Evolutionary conservation across 1,140 invertebrate genomes (phyloP).

Genomic region (Agrilus planipennis): DNA sequence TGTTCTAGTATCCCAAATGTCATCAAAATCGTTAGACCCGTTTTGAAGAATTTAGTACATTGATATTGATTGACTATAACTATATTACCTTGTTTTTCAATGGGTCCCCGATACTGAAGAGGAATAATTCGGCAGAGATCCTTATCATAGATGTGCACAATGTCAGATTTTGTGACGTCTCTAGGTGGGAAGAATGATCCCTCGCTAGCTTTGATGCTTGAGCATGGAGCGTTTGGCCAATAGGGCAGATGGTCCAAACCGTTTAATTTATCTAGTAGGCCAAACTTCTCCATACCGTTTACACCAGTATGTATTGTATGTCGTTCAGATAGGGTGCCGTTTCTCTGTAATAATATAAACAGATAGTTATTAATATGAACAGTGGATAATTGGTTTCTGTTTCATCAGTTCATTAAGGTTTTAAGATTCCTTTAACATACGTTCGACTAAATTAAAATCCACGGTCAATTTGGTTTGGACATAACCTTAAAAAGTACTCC

Average conservation of each 20-base stretch:
- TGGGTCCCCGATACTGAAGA: conserved; percentile 52
- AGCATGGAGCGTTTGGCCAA: conserved; percentile 66
- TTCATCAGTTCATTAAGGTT: too few relatives aligned
- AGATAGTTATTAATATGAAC: conserved; percentile 1
- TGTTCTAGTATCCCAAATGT: too few relatives aligned
- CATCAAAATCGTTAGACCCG: too few relatives aligned
- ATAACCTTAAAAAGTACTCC: too few relatives aligned
- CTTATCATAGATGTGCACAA: conserved; percentile 71
- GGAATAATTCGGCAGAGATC: conserved; percentile 72
- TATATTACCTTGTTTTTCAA: conserved; percentile 49
- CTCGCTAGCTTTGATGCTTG: conserved; percentile 71
- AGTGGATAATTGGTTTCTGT: too few relatives aligned
- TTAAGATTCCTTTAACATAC: too few relatives aligned
- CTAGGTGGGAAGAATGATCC: conserved; percentile 73
- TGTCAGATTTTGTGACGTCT: conserved; percentile 55
- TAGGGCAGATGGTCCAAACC: conserved; percentile 61
- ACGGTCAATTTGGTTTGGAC: too few relatives aligned
- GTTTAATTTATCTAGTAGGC: conserved; percentile 63
- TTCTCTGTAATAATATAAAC: conserved; percentile 49
- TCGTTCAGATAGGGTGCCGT: conserved; percentile 68
- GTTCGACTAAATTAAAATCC: too few relatives aligned
- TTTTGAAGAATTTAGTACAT: too few relatives aligned
- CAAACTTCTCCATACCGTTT: conserved; percentile 63
- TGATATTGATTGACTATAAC: neutral
- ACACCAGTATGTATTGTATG: conserved; percentile 70